These are phyloP conservation scores for Aplodontia rufa DNA, from an alignment of 2,113 vertebrate species.

Conservation along the genomic window DNA sequence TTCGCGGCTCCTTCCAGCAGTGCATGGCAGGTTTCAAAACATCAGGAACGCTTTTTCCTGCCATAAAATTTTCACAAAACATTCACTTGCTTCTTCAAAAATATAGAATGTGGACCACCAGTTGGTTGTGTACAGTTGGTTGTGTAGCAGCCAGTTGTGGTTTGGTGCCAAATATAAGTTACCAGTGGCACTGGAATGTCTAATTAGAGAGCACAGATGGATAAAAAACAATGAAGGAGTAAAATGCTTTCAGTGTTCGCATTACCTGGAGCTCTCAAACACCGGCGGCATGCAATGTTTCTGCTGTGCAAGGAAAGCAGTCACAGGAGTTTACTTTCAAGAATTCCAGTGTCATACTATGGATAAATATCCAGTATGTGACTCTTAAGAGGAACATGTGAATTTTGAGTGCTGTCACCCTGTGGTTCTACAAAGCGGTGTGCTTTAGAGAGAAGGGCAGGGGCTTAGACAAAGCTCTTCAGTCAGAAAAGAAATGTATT, in stretches of 20 bases:
- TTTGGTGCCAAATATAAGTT: neutral
- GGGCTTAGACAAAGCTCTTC: neutral
- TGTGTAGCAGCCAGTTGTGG: neutral
- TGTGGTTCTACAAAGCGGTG: neutral
- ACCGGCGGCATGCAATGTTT: too few species aligned
- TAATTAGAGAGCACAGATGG: neutral
- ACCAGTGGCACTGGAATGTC: neutral
- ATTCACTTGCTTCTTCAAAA: neutral
- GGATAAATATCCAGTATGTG: neutral
- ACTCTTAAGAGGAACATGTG: neutral
- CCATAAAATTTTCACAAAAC: neutral
- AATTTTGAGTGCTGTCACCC: accelerated
- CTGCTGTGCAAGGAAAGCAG: neutral
- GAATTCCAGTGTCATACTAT: accelerated
- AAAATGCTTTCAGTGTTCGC: accelerated
- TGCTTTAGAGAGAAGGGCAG: neutral
- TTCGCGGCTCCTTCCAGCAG: neutral
- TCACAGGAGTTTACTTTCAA: neutral
- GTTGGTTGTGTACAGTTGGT: neutral
- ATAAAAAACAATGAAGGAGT: neutral
- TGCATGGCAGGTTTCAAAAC: neutral
- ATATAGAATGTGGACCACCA: too few species aligned
- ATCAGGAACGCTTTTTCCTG: neutral
- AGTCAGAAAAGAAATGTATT: neutral
- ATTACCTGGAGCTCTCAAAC: too few species aligned